Evolutionary conservation across 2,113 vertebrate species (phyloP).

Genomic region (Pseudopipra pipra): DNA sequence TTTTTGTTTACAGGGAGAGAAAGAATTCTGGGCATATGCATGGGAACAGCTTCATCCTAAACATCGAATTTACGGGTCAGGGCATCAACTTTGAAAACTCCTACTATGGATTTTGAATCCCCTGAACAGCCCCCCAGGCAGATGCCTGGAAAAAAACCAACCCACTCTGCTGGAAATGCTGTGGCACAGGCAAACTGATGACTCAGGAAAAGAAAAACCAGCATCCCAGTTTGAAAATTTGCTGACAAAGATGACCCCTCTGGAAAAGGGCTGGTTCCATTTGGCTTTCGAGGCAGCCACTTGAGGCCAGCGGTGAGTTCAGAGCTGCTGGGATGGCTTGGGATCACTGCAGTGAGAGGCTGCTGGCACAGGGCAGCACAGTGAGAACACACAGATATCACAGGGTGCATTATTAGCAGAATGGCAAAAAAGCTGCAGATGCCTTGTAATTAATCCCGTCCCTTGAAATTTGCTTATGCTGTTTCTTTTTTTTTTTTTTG

Average conservation of each 20-base stretch:
- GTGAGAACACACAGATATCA: background rate
- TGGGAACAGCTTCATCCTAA: background rate
- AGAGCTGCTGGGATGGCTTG: slow-evolving; percentile 17
- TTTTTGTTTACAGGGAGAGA: background rate
- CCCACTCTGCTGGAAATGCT: background rate
- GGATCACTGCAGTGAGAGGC: slow-evolving; percentile 3
- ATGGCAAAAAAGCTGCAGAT: background rate
- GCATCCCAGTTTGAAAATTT: background rate
- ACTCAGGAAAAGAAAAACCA: background rate
- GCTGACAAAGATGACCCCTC: slow-evolving; percentile 3
- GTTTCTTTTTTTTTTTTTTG: background rate
- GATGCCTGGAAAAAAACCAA: background rate
- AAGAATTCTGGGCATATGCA: background rate
- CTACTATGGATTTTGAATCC: background rate
- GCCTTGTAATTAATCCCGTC: background rate
- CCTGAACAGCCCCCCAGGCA: background rate
- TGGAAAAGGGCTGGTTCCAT: slow-evolving; percentile 28
- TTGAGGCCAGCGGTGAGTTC: background rate
- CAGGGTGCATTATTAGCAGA: slow-evolving; percentile 5
- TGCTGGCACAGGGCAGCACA: background rate
- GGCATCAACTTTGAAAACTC: slow-evolving; percentile 6
- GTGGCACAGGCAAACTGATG: background rate
- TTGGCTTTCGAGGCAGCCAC: slow-evolving; percentile 8
- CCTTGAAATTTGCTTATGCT: background rate
- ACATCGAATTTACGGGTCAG: background rate